Conservation (phyloP, 2,797 vertebrate species). For the Sebastes cheni region DNA sequence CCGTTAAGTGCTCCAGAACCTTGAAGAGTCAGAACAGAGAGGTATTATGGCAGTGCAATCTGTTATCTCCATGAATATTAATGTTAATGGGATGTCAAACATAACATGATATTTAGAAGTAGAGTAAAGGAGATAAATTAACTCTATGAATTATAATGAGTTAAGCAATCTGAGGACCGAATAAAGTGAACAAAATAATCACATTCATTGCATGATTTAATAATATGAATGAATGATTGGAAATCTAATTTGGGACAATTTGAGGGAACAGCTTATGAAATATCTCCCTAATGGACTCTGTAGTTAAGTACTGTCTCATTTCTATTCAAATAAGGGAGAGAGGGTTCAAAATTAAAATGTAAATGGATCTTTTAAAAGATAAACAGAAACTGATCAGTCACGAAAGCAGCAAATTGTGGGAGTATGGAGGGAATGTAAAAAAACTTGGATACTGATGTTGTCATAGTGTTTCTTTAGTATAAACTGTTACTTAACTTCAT, state of each 20-base stretch:
- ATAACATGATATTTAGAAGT: neutral
- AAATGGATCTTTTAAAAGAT: neutral
- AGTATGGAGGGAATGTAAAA: neutral
- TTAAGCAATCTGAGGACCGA: neutral
- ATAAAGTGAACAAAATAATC: neutral
- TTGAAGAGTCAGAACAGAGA: neutral
- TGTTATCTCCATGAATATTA: neutral
- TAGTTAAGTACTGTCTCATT: neutral
- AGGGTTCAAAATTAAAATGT: neutral
- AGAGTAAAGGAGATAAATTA: neutral
- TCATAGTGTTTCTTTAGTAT: neutral
- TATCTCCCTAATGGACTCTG: neutral
- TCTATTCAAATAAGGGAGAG: neutral
- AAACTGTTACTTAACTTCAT: neutral
- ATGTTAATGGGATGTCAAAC: neutral
- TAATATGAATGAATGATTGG: neutral
- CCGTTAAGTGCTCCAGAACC: neutral
- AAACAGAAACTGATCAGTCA: neutral
- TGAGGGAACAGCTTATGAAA: neutral
- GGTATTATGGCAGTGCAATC: neutral
- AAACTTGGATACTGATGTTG: neutral
- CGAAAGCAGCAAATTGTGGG: neutral
- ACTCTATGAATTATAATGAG: neutral
- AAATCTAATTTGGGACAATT: conserved; percentile 3
- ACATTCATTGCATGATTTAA: neutral